Evolutionary conservation across 1,140 invertebrate genomes (phyloP).

Genomic region (Drosophila bocqueti): DNA sequence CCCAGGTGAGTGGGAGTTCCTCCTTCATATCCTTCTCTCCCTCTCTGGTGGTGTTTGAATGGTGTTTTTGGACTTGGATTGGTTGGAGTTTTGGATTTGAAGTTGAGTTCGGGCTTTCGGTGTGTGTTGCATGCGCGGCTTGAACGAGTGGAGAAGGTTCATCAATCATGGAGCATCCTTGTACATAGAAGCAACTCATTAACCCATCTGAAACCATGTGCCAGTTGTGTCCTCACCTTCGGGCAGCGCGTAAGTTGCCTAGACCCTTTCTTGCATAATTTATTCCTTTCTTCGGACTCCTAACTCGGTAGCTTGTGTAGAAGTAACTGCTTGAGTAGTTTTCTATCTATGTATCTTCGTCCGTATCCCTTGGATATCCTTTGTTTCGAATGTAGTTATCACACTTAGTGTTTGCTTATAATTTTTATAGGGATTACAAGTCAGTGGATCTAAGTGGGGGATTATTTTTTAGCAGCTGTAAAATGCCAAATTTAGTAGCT

Average conservation of each 20-base stretch:
- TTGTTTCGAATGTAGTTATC: slow-evolving; percentile 1
- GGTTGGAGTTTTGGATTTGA: slow-evolving; percentile 40
- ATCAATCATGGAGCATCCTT: slow-evolving; percentile 63
- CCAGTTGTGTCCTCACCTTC: slow-evolving; percentile 37
- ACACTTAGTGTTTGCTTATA: background rate
- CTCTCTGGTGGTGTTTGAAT: slow-evolving; percentile 49
- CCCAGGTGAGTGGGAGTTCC: slow-evolving; percentile 80
- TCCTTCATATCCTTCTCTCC: background rate
- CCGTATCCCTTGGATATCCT: slow-evolving; percentile 10
- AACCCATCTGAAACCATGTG: slow-evolving; percentile 40
- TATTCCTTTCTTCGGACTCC: slow-evolving; percentile 7
- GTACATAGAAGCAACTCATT: slow-evolving; percentile 59
- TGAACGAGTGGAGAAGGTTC: slow-evolving; percentile 13
- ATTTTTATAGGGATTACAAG: background rate
- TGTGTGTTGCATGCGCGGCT: slow-evolving; percentile 67
- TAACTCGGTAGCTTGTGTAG: slow-evolving; percentile 50
- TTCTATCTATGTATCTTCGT: slow-evolving; percentile 4
- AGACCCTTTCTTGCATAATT: slow-evolving; percentile 15
- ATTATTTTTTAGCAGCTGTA: background rate
- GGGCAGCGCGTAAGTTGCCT: slow-evolving; percentile 69
- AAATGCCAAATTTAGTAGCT: background rate
- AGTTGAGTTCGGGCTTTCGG: slow-evolving; percentile 29
- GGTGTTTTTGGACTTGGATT: slow-evolving; percentile 44
- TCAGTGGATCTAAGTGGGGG: background rate
- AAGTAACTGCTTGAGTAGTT: slow-evolving; percentile 33